These are phyloP conservation scores for Cyprinus carpio DNA, from an alignment of 2,113 vertebrate species.

Conservation along the genomic window DNA sequence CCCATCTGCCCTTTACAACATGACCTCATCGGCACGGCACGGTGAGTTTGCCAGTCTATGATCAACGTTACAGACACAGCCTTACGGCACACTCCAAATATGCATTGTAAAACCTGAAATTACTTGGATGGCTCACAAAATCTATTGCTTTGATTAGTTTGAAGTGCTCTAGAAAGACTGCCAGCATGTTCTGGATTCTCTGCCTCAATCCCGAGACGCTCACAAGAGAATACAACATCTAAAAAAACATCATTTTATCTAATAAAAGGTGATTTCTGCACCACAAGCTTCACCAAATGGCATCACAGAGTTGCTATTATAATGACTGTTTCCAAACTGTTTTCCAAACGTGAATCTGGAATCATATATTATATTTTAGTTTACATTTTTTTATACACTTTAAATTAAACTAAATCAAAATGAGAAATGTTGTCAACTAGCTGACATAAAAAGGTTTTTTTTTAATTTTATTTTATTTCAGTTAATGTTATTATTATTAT, in stretches of 20 bases:
- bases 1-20: constrained; percentile 54
- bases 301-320: not conserved
- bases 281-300: not conserved
- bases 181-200: not conserved
- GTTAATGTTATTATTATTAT: too few species aligned
- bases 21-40: constrained; percentile 44
- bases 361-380: not conserved
- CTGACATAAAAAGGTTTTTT: too few species aligned
- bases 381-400: too few species aligned
- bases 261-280: not conserved
- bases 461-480: too few species aligned
- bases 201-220: not conserved
- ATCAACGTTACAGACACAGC: not conserved
- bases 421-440: too few species aligned
- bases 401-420: too few species aligned
- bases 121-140: not conserved
- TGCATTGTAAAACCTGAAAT: constrained; percentile 7
- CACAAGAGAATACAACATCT: not conserved
- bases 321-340: not conserved
- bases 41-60: constrained; percentile 32
- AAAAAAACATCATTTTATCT: not conserved
- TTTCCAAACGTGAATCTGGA: not conserved
- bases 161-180: not conserved
- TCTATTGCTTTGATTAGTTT: not conserved
- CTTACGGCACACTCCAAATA: not conserved